Conservation (phyloP, 1,140 invertebrate species). For the Oryzaephilus surinamensis region DNA sequence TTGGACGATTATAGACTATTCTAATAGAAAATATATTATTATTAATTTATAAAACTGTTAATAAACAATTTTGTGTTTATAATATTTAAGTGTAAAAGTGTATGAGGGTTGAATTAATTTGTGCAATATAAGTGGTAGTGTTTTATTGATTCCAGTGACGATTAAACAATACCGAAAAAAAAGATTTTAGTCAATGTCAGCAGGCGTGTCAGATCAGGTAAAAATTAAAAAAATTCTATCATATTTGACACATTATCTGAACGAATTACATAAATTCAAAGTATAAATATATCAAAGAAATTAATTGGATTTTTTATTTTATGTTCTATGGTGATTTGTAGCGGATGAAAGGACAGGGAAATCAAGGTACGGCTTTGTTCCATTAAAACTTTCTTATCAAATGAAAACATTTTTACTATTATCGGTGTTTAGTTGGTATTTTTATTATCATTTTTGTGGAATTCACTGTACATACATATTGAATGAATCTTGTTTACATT, state of each 20-base stretch:
- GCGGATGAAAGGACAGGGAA: slow-evolving; percentile 87
- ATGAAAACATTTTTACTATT: slow-evolving; percentile 23
- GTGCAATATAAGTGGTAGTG: slow-evolving; percentile 1
- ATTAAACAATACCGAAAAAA: slow-evolving; percentile 28
- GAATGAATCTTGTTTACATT: slow-evolving; percentile 12
- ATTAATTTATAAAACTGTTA: slow-evolving; percentile 10
- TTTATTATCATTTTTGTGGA: background rate
- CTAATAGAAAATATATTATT: slow-evolving; percentile 12
- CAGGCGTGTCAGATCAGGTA: slow-evolving; percentile 60
- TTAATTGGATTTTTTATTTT: background rate
- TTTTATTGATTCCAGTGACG: slow-evolving; percentile 17
- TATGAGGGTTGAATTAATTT: slow-evolving; percentile 1
- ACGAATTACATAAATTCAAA: background rate
- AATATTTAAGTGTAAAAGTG: slow-evolving; percentile 9
- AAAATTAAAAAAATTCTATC: slow-evolving; percentile 30
- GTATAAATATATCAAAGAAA: slow-evolving; percentile 15
- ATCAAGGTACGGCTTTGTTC: too few relatives aligned
- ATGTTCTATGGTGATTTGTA: slow-evolving; percentile 35
- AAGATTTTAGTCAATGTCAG: slow-evolving; percentile 51
- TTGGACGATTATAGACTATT: slow-evolving; percentile 25
- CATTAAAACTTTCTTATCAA: too few relatives aligned
- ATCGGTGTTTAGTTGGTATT: background rate
- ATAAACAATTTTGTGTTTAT: slow-evolving; percentile 2
- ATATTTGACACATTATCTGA: slow-evolving; percentile 24
- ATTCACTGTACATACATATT: too few relatives aligned